phyloP scores from a whole-genome alignment of 2,888 invertebrate genomes.

The Lasioglossum morio region DNA sequence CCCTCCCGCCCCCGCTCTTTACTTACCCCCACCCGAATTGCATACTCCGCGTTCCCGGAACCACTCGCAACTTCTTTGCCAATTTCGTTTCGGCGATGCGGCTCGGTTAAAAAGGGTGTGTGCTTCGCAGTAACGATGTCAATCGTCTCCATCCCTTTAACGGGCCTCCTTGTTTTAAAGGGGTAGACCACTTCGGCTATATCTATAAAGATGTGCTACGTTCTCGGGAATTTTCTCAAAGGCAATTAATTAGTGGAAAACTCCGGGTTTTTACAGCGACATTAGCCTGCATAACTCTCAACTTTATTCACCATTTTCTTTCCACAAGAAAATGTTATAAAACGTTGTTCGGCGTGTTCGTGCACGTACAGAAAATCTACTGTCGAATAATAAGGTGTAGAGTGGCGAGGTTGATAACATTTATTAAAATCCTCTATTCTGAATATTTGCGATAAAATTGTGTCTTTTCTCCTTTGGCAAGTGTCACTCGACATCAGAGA shows the following conservation, averaged over 20 bases:
- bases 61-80: background rate
- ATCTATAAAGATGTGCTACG: background rate
- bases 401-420: no score
- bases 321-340: no score
- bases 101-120: background rate
- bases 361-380: no score
- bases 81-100: constrained; percentile 2
- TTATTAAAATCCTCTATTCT: no score
- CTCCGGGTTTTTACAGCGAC: background rate
- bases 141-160: background rate
- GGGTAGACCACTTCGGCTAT: background rate
- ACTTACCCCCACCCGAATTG: background rate
- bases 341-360: no score
- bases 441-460: no score
- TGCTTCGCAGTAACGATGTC: background rate
- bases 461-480: no score
- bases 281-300: no score
- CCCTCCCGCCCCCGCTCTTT: background rate
- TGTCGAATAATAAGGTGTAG: no score
- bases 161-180: background rate
- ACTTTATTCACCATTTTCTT: no score
- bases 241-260: background rate
- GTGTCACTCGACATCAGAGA: no score
- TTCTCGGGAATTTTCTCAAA: background rate
- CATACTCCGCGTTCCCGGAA: background rate